Evolutionary conservation across 2,797 vertebrate genomes (phyloP), one percentile per base, ranked within the genome.

Genomic region (Gephyroberyx darwinii): DNA sequence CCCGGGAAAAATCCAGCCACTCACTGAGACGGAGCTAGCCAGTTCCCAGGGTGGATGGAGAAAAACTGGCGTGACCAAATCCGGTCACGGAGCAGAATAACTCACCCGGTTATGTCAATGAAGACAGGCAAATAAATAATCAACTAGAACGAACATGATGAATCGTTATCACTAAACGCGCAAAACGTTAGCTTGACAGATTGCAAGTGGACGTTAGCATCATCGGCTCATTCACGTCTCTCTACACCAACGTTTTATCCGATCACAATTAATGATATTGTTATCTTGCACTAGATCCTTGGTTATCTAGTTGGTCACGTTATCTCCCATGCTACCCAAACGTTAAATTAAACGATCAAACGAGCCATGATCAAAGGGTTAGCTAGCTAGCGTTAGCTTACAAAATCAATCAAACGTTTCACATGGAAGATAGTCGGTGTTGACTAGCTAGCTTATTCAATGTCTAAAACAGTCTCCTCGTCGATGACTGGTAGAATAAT

Each of bases 141-240:
- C 69, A n/a, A 69, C 68, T 31, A 68, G 72, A 35, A 20, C 69
- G 51, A 52, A 6, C 83, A 90, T 88, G 57, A 70, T 84, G 72
- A 72, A 81, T 73, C 70, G 57, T 60, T 67, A 65, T 70, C 74
- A 47, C 53, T 65, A 54, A 81, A 85, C 75, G 78, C 84, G 75
- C 84, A 88, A 78, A 67, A 76, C 67, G 75, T 69, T 86, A 87
- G 78, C 86, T 75, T 57, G 54, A 67, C 82, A 78, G 80, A 80
- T 75, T 81, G 84, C 87, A 87, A 83, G 59, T 78, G 82, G 37
- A 8, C 17, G 69, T 77, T 90, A 91, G 88, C 91, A 89, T 82
- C 62, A 10, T 70, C 66, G 68, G 80, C 66, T 70, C 33, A 37
- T 65, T n/a, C 62, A 68, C 51, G 66, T 31, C 45, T 3, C 39